Base-by-base conservation (phyloP, 2,888 invertebrate genomes). In the Teleogryllus oceanicus region DNA sequence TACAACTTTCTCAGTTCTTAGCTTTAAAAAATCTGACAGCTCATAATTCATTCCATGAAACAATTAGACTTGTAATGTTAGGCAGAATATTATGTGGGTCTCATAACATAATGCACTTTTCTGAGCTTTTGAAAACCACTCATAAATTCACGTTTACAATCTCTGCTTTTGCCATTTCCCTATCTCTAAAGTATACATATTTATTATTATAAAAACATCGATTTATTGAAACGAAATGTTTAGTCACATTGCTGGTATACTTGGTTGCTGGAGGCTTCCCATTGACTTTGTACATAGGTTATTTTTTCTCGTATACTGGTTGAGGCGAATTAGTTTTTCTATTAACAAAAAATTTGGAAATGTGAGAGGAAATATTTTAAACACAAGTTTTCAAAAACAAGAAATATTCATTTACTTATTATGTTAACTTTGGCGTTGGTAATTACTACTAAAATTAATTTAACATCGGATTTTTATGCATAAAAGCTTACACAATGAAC, bases 231-330 rank as follows among this genome's bases (percentile, higher is more conserved):
- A 77, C 49, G 8, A 49, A 77, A 77, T 20, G 13, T n/a, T 77
- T 50, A 49, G 50, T 37, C 37, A 51, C 76, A n/a, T 51, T 20
- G 62, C 62, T 79, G 79, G 76, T 79, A 79, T 76, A 76, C 79
- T 79, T 79, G 37, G 76, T 79, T 78, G 50, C 18, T 11, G 76
- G 77, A 77, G 77, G 49, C 77, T 77, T 49, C 75, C 16, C 76
- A 79, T 76, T 24, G 62, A n/a, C 74, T 79, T 79, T 79, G 79
- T 79, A 79, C 79, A 79, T 76, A 77, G 50, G 77, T 20, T 74
- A 76, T 74, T 76, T 79, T 76, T 76, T 79, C 62, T 79, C 76
- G 76, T 77, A 62, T 79, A 77, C 37, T 79, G 79, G 76, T 76
- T 76, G 77, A 77, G 76, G 79, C 76, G 49, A 62, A 62, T 62